Evolutionary conservation across 30 jellyfish, hydroid and myxozoan species (phyloP).

Genomic region (Chrysaora quinquecirrha): DNA sequence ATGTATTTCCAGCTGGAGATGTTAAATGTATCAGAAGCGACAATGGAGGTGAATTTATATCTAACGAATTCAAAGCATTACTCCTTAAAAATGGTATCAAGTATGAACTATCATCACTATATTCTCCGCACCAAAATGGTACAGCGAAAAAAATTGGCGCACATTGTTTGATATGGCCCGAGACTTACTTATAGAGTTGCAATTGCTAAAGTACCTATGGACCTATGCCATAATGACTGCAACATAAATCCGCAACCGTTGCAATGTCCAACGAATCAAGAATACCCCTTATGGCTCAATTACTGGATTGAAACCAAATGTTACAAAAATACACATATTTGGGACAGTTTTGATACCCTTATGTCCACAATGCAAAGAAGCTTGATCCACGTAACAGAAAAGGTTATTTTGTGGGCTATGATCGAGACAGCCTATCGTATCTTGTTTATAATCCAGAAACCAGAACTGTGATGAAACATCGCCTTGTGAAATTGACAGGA

Average conservation of each 20-base stretch:
- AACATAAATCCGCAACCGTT: conserved; percentile 17
- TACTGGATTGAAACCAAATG: conserved; percentile 63
- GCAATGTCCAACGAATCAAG: conserved; percentile 45
- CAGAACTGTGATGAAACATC: conserved; percentile 34
- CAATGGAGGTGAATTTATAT: neutral
- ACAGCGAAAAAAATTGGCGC: conserved; percentile 12
- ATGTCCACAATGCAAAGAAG: conserved; percentile 22
- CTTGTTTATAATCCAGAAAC: conserved; percentile 53
- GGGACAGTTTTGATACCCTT: conserved; percentile 1
- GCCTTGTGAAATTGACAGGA: conserved; percentile 51
- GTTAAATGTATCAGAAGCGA: conserved; percentile 1
- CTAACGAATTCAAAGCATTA: conserved; percentile 1
- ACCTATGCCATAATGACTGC: conserved; percentile 37
- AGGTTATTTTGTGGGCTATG: conserved; percentile 44
- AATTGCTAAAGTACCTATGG: conserved; percentile 38
- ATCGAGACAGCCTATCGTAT: conserved; percentile 56
- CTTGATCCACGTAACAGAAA: conserved; percentile 7
- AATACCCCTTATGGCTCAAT: conserved; percentile 57
- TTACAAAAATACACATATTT: conserved; percentile 29
- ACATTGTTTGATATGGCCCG: conserved; percentile 33
- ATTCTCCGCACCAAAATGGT: conserved; percentile 38
- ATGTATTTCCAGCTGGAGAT: conserved; percentile 21
- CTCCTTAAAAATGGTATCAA: conserved; percentile 6
- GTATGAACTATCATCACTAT: too few species aligned
- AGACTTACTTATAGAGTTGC: conserved; percentile 43